Conservation (phyloP, 2,797 vertebrate genomes). For the Sebastes oblongus region DNA sequence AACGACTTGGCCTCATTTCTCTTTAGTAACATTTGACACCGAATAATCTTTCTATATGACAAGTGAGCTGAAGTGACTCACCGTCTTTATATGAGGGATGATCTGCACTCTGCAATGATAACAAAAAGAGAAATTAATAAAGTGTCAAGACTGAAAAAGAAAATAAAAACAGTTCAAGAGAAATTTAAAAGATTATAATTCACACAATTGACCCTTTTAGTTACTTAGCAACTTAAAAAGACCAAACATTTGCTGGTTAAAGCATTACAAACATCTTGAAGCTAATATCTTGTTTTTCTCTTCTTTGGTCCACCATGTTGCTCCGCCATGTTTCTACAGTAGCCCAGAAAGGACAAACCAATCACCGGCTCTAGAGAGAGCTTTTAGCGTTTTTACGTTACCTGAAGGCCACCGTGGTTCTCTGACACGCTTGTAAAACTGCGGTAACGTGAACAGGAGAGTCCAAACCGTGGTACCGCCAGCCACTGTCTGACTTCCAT, state of each 20-base stretch:
- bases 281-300: accelerated
- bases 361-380: too few relatives aligned
- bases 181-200: neutral
- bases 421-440: too few relatives aligned
- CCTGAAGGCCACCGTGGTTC: too few relatives aligned
- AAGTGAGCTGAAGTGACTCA: constrained; percentile 54
- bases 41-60: neutral
- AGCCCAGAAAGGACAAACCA: neutral
- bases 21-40: neutral
- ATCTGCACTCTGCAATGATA: constrained; percentile 68
- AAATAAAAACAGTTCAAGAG: neutral
- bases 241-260: neutral
- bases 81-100: constrained; percentile 86
- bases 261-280: neutral
- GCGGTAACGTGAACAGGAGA: too few relatives aligned
- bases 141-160: neutral
- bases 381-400: neutral
- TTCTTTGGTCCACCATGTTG: neutral
- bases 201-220: neutral
- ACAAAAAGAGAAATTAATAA: neutral
- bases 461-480: too few relatives aligned
- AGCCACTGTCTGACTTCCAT: too few relatives aligned
- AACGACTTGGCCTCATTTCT: neutral
- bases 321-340: neutral
- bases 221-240: neutral